Percentiles rank a stretch among this genome's conserved stretches.
These are phyloP conservation scores for Amphipoea oculea DNA, from an alignment of 2,888 invertebrate genomes.

Conservation along the genomic window DNA sequence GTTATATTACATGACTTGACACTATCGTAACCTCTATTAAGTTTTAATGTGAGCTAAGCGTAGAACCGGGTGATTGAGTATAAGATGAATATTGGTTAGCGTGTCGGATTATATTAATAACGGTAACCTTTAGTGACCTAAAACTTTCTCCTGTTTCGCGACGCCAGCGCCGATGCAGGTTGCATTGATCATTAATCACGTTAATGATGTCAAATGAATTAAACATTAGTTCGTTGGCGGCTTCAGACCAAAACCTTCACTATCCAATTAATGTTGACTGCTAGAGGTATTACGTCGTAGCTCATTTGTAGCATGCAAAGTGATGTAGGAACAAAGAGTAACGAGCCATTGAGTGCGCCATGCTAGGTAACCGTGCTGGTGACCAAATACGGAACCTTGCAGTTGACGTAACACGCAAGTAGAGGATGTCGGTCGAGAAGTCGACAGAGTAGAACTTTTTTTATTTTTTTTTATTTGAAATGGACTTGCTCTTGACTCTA, in stretches of 20 bases:
- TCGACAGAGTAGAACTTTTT: neutral
- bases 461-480: too few species aligned
- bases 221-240: conserved; percentile 63
- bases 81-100: conserved; percentile 72
- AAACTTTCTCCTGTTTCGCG: conserved; percentile 76
- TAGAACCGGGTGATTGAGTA: conserved; percentile 52
- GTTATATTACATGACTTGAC: conserved; percentile 63
- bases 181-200: conserved; percentile 72
- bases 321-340: conserved; percentile 43
- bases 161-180: conserved; percentile 63
- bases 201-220: conserved; percentile 74
- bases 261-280: conserved; percentile 58
- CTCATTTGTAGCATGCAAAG: conserved; percentile 49
- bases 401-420: conserved; percentile 18
- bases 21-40: conserved; percentile 55
- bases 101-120: conserved; percentile 77
- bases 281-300: conserved; percentile 39
- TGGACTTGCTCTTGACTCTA: too few species aligned
- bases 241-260: conserved; percentile 63
- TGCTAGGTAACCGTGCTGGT: conserved; percentile 27
- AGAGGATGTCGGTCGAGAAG: neutral
- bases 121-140: conserved; percentile 71
- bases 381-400: conserved; percentile 32
- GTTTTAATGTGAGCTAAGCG: conserved; percentile 54
- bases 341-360: conserved; percentile 29